Evolutionary conservation across 2,797 vertebrate genomes (phyloP), one percentile per base, ranked within the genome.

Genomic region (Sebastes jordani): DNA sequence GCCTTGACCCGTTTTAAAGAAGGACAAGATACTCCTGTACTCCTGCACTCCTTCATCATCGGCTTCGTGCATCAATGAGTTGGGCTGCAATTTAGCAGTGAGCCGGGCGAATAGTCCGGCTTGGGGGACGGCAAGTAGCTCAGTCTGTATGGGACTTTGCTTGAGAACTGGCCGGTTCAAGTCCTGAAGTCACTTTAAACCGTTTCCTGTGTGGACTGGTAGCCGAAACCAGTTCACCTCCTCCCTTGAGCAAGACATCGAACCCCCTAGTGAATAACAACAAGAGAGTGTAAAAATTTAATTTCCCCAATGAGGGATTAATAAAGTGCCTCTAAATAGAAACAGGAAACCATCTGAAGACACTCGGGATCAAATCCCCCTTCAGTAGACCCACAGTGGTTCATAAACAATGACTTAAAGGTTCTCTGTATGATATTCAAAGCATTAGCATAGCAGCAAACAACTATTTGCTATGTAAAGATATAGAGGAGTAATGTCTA

Each of bases 1-100:
- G 85, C 83, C 88, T 78, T 92, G 92, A 91, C 91, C 92, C 5
- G 60, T 71, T 94, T 91, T 67, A 62, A 68, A 76, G 76, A 77
- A 86, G 81, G 69, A 90, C 67, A 59, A 80, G 85, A 86, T 80
- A 76, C 79, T 90, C 62, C 8, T 32, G 8, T 3, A 80, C 75
- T 84, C 77, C 74, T 68, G 58, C 52, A 27, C 75, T 72, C 88
- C 90, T 92, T 93, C 73, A 92, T 92, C 91, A 88, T 91, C 76
- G 25, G 80, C 76, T 68, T 78, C 71, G 79, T n/a, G 81, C 78
- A 74, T 90, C 83, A 63, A 72, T 85, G 76, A 68, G 27, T 66
- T 11, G 20, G 56, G 49, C 22, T 82, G 55, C 62, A 78, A 74
- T 56, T 29, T 72, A 80, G 76, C 67, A 32, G 74, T 59, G 75